A percentile compares a stretch with the other conserved stretches of the same genome.
Conservation (phyloP, 2,797 vertebrate genomes). For the Ispidina picta region DNA sequence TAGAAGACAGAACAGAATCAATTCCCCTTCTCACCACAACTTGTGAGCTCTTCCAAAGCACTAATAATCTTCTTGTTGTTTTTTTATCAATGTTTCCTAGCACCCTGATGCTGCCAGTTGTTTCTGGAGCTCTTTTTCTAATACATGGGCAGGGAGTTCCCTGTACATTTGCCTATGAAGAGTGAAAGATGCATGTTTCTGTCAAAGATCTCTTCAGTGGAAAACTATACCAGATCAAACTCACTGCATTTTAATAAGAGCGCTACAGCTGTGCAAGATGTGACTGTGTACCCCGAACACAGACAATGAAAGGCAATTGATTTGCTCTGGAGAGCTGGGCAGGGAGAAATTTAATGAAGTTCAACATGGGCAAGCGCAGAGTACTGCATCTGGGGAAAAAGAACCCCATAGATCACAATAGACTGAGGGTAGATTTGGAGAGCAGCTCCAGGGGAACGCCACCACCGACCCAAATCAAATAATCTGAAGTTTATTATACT, state of each 20-base stretch:
- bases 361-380: too few species aligned
- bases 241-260: not conserved
- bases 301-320: too few species aligned
- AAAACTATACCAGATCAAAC: not conserved
- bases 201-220: not conserved
- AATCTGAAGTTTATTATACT: constrained; percentile 91
- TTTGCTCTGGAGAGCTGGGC: too few species aligned
- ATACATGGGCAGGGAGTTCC: not conserved
- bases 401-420: too few species aligned
- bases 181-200: not conserved
- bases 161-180: not conserved
- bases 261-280: not conserved
- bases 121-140: not conserved
- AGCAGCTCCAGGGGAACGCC: too few species aligned
- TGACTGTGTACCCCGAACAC: rapidly evolving
- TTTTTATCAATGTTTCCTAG: not conserved
- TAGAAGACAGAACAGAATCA: not conserved
- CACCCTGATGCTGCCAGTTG: too few species aligned
- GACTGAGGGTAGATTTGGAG: too few species aligned
- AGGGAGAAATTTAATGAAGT: too few species aligned
- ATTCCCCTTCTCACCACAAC: not conserved
- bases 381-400: too few species aligned
- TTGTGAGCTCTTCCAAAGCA: not conserved
- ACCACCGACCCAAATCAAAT: too few species aligned
- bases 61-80: not conserved